Conservation (phyloP, 2,113 vertebrate genomes). For the Irena cyanogastra region DNA sequence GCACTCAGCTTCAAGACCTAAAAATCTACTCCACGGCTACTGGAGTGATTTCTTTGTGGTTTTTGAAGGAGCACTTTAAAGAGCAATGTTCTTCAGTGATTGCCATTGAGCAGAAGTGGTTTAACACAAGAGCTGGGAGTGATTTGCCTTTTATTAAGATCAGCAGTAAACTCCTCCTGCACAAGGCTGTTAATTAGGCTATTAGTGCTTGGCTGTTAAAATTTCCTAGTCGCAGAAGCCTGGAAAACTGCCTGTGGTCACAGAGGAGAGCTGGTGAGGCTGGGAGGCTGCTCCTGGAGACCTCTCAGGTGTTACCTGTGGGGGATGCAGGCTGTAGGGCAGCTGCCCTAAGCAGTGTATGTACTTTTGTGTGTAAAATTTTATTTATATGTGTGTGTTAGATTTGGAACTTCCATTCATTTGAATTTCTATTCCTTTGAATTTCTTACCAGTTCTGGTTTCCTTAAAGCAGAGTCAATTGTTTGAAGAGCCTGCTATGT, state of each 20-base stretch:
- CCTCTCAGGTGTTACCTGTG: rapidly evolving
- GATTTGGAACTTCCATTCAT: background rate
- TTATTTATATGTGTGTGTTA: background rate
- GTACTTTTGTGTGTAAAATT: background rate
- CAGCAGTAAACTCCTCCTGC: background rate
- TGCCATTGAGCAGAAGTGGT: constrained; percentile 41
- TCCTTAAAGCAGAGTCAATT: background rate
- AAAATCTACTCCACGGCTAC: constrained; percentile 54
- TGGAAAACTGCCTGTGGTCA: background rate
- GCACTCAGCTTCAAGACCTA: constrained; percentile 59
- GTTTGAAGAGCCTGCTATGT: background rate
- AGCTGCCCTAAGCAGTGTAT: background rate
- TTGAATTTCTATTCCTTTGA: background rate
- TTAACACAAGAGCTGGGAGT: constrained; percentile 6
- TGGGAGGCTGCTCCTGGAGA: background rate
- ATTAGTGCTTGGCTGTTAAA: background rate
- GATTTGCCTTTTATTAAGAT: constrained; percentile 20
- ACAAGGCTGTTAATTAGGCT: background rate
- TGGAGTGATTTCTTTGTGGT: constrained; percentile 66
- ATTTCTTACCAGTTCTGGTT: background rate
- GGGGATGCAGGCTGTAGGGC: background rate
- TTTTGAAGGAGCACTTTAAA: constrained; percentile 64
- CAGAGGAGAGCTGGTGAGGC: background rate
- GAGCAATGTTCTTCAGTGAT: constrained; percentile 44
- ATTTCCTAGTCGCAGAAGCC: background rate